A percentile compares a stretch with the other conserved stretches of the same genome.
Evolutionary conservation across 2,113 vertebrate genomes (phyloP).

Genomic region (Miniopterus natalensis): DNA sequence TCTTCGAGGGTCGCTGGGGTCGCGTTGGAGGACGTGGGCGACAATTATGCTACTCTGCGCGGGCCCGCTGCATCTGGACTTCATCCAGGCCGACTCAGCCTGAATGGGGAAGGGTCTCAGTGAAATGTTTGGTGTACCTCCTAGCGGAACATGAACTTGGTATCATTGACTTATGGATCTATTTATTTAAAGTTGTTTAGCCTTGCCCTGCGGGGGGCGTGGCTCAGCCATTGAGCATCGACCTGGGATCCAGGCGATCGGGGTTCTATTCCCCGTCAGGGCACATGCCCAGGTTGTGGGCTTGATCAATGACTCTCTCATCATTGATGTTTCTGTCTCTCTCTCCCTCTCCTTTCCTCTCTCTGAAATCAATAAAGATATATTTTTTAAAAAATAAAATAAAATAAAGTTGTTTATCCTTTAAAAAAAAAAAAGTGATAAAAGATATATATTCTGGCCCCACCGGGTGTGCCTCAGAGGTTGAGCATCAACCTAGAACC

Average conservation of each 20-base stretch:
- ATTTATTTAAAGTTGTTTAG: not conserved
- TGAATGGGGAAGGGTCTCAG: rapidly evolving
- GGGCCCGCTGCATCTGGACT: conserved; percentile 81
- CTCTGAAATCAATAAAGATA: too few relatives aligned
- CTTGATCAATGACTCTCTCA: too few relatives aligned
- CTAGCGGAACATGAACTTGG: not conserved
- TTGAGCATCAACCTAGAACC: too few relatives aligned
- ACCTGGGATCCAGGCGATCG: too few relatives aligned
- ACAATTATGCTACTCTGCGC: conserved; percentile 58
- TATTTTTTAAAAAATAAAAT: too few relatives aligned
- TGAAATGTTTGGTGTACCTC: not conserved
- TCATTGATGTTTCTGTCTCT: too few relatives aligned
- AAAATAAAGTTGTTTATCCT: not conserved
- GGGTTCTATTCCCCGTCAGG: too few relatives aligned
- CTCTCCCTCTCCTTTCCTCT: too few relatives aligned
- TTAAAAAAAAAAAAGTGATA: not conserved
- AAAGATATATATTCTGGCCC: not conserved
- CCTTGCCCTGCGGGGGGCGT: too few relatives aligned
- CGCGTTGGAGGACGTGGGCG: not conserved
- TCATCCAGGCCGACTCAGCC: conserved; percentile 81
- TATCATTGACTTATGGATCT: not conserved
- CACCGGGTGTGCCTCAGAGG: too few relatives aligned
- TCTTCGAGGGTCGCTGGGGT: rapidly evolving
- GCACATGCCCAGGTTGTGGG: too few relatives aligned
- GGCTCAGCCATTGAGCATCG: too few relatives aligned